Evolutionary conservation across 1,140 invertebrate genomes (phyloP).

Genomic region (Trichonephila clavata): DNA sequence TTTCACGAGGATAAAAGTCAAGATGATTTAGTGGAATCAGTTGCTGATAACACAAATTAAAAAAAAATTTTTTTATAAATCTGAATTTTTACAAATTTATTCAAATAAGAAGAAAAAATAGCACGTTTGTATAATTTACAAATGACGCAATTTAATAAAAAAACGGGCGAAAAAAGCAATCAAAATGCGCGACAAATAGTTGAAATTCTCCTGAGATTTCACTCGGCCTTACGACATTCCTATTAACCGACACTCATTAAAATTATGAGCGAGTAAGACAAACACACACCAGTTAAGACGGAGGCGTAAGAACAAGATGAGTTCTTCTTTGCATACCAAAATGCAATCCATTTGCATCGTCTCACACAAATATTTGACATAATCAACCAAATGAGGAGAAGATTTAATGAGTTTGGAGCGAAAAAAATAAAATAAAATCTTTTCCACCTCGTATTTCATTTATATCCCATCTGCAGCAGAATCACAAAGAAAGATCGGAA

Average conservation of each 20-base stretch:
- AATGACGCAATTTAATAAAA: background rate
- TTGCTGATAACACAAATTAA: too few relatives aligned
- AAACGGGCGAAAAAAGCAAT: background rate
- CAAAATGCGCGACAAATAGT: background rate
- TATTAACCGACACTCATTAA: constrained; percentile 43
- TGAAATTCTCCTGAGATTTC: constrained; percentile 10
- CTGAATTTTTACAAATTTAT: background rate
- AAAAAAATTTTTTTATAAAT: background rate
- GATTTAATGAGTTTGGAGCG: constrained; percentile 62
- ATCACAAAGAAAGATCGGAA: constrained; percentile 26
- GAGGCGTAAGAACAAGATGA: background rate
- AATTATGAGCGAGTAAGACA: constrained; percentile 70
- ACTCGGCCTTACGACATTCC: constrained; percentile 1
- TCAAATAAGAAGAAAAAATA: background rate
- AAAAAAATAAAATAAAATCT: constrained; percentile 40
- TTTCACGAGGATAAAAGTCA: too few relatives aligned
- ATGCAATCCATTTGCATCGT: constrained; percentile 70
- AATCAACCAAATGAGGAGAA: constrained; percentile 58
- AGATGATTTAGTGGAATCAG: too few relatives aligned
- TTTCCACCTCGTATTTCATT: constrained; percentile 42
- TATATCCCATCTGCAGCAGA: background rate
- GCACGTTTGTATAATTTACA: background rate
- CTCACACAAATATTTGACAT: constrained; percentile 69
- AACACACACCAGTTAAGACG: constrained; percentile 58
- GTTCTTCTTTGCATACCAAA: constrained; percentile 48